Conservation (phyloP, 1,140 invertebrate species). For the Megalopta genalis region DNA sequence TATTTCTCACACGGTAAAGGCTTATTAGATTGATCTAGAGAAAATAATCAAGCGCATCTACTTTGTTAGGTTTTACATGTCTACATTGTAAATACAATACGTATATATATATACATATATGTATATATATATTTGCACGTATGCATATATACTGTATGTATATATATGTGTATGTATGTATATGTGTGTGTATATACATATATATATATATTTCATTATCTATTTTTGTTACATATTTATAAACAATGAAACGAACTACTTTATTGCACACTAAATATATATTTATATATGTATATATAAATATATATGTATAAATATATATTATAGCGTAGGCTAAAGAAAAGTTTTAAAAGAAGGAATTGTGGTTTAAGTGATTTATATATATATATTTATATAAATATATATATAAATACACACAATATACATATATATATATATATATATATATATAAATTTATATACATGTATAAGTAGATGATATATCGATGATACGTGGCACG, state of each 20-base stretch:
- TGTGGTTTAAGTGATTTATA: conserved; percentile 48
- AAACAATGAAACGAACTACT: conserved; percentile 65
- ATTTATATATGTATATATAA: not conserved
- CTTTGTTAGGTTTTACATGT: conserved; percentile 73
- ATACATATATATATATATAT: conserved; percentile 42
- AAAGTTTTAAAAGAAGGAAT: conserved; percentile 29
- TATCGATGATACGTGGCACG: conserved; percentile 37
- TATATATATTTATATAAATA: not conserved
- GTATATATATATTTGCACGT: conserved; percentile 15
- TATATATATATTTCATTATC: conserved; percentile 66
- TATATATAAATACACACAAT: not conserved
- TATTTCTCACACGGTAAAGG: conserved; percentile 53
- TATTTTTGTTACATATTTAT: conserved; percentile 74
- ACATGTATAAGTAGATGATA: conserved; percentile 31
- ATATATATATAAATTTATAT: conserved; percentile 71
- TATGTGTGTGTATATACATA: too few relatives aligned
- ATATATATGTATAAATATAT: conserved; percentile 34
- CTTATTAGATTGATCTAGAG: conserved; percentile 51
- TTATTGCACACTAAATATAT: conserved; percentile 58
- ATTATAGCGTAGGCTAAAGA: conserved; percentile 47
- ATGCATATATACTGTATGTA: conserved; percentile 50
- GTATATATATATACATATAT: conserved; percentile 25
- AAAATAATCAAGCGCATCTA: conserved; percentile 46
- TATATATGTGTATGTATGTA: conserved; percentile 24
- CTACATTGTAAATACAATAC: conserved; percentile 75